Conservation (phyloP, 1,140 invertebrate genomes). For the Eueides isabella region DNA sequence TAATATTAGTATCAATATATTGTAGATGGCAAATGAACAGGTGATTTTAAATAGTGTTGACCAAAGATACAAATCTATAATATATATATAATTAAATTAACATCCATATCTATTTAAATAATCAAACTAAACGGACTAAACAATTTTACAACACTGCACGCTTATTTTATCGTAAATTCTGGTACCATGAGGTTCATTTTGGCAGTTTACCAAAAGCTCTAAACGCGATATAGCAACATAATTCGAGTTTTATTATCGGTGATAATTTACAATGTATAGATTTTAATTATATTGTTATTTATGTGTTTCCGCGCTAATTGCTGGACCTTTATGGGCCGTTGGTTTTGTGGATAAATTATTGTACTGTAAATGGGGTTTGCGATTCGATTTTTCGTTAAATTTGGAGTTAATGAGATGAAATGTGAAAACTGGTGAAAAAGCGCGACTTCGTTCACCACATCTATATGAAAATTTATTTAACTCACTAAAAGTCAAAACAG, state of each 20-base stretch:
- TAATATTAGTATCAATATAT: too few species aligned
- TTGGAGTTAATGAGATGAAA: not conserved
- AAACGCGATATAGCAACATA: slow-evolving; percentile 28
- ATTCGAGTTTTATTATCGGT: slow-evolving; percentile 31
- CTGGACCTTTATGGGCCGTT: not conserved
- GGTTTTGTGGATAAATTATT: not conserved
- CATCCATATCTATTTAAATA: not conserved
- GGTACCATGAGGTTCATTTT: slow-evolving; percentile 25
- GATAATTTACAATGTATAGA: slow-evolving; percentile 23
- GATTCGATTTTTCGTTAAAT: not conserved
- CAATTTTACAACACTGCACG: not conserved
- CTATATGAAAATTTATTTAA: too few species aligned
- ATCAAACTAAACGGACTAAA: not conserved
- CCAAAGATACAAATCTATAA: not conserved
- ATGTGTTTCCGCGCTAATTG: not conserved
- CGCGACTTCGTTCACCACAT: too few species aligned
- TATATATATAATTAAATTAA: not conserved
- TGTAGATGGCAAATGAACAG: too few species aligned
- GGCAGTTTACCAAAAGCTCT: slow-evolving; percentile 23
- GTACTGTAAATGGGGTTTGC: not conserved
- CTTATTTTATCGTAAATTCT: not conserved
- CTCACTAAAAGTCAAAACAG: too few species aligned
- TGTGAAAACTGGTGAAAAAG: too few species aligned
- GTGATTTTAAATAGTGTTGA: too few species aligned
- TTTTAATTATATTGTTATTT: slow-evolving; percentile 15